Evolutionary conservation across 2,113 vertebrate species (phyloP), one percentile per base, ranked within the genome.

Genomic region (Siniperca chuatsi): DNA sequence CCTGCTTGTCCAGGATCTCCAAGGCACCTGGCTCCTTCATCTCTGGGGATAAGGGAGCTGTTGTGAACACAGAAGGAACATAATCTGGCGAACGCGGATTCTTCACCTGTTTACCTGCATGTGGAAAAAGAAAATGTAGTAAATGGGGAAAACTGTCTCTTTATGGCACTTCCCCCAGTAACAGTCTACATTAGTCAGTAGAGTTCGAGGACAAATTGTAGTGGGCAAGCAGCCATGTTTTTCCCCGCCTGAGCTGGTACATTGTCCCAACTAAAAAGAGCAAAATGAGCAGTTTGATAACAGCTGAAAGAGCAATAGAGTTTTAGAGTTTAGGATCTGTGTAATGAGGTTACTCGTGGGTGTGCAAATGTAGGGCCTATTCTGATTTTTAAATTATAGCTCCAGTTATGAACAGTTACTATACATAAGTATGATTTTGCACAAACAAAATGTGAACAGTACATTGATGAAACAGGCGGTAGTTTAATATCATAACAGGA

Each of bases 61-160:
- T 8, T 0, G 84, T 86, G 81, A 96, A 96, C 68, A 96, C 92
- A 15, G 95, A 95, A 3, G 95, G 95, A 72, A 95, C 93, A 88
- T 95, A 96, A 79, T 96, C 95, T 21, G 94, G 91, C 0, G 95
- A 96, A 67, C 93, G 90, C 1, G 95, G 95, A 78, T 95, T 96
- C 92, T 95, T 95, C 76, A 95, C 94, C 91, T 96, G 95, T 90
- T 95, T 96, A 92, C 95, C 95, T 96, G 87, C 18, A 81, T 42
- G 76, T 21, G 23, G 11, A 79, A 7, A 81, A 29, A 40, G 62
- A 68, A 55, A 50, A 79, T 44, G 23, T 46, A 33, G 57, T 70
- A 25, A 50, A 33, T 13, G 8, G 37, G 12, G 13, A 25, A 21
- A n/a, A 46, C 1, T 40, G 11, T 40, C 18, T 44, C 13, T 16